These are phyloP conservation scores for Ia io DNA, from an alignment of 2,113 vertebrate genomes.

Conservation along the genomic window DNA sequence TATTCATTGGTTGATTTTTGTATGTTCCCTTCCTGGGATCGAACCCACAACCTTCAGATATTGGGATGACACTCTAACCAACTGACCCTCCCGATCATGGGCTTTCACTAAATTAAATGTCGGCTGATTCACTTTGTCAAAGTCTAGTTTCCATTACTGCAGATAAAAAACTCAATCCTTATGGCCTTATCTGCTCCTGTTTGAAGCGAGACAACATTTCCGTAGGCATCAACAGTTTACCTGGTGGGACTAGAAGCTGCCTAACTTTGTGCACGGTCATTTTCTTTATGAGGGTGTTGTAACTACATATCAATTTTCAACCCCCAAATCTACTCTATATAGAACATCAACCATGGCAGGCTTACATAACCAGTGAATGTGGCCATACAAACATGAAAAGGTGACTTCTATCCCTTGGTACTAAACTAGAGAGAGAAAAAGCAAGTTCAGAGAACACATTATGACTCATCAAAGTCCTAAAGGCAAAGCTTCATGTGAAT, in stretches of 20 bases:
- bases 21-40: background rate
- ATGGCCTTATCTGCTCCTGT: background rate
- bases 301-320: background rate
- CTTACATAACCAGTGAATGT: background rate
- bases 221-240: background rate
- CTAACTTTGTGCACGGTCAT: background rate
- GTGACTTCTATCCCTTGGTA: background rate
- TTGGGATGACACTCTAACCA: background rate
- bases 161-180: background rate
- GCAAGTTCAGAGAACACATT: conserved; percentile 58
- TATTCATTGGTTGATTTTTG: background rate
- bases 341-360: background rate
- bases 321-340: background rate
- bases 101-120: background rate
- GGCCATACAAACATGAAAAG: background rate
- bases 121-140: background rate
- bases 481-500: conserved; percentile 27
- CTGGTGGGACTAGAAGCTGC: background rate
- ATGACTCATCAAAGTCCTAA: conserved; percentile 57
- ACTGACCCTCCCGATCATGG: background rate
- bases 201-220: background rate
- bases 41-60: background rate
- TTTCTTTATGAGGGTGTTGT: background rate
- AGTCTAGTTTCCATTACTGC: background rate
- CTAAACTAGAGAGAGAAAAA: conserved; percentile 50